phyloP scores from a whole-genome alignment of 2,888 invertebrate species.

The Hermaeophaga mercurialis region DNA sequence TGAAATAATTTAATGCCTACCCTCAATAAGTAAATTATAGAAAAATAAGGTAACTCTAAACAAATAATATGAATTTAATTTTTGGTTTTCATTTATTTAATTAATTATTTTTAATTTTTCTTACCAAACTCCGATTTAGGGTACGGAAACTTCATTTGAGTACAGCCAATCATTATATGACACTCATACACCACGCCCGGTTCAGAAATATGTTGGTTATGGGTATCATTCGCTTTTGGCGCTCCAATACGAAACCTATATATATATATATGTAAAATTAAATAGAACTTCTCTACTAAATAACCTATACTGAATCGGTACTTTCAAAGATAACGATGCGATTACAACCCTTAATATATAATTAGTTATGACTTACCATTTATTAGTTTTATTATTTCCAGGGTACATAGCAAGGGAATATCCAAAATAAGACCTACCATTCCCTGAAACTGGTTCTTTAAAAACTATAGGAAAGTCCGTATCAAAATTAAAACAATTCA shows the following conservation, averaged over 20 bases:
- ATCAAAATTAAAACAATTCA: slow-evolving; percentile 34
- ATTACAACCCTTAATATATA: no score
- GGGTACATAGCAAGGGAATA: slow-evolving; percentile 39
- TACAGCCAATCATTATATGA: slow-evolving; percentile 28
- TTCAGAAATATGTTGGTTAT: slow-evolving; percentile 8
- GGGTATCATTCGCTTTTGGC: slow-evolving; percentile 34
- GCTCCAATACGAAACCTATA: slow-evolving; percentile 42
- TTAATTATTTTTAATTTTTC: neutral
- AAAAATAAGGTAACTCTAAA: no score
- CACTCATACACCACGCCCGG: slow-evolving; percentile 41
- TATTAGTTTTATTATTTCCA: slow-evolving; percentile 17
- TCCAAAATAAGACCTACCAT: slow-evolving; percentile 38
- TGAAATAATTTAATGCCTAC: no score
- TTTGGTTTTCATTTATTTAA: no score
- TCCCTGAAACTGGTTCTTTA: slow-evolving; percentile 21
- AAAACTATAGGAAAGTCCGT: slow-evolving; percentile 33
- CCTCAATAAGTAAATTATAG: no score
- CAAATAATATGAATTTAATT: no score
- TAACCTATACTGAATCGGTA: neutral
- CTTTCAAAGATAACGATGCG: neutral
- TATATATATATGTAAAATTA: neutral
- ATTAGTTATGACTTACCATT: slow-evolving; percentile 36
- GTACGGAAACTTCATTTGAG: slow-evolving; percentile 21
- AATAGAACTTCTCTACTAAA: neutral
- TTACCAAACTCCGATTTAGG: neutral